Conservation (phyloP, 2,113 vertebrate species). For the Seriola aureovittata region DNA sequence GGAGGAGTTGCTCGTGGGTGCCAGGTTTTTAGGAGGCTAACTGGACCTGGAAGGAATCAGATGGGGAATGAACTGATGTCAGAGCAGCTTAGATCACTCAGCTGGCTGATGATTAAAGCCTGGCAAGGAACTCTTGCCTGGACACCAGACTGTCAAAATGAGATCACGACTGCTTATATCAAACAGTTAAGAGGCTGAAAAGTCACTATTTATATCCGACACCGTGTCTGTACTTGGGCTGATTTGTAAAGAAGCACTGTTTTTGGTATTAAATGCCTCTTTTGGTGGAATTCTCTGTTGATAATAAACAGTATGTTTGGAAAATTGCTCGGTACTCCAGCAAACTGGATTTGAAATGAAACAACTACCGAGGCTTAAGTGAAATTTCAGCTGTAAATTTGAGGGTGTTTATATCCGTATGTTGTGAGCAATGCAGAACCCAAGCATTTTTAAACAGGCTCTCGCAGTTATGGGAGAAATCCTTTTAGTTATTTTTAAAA, state of each 20-base stretch:
- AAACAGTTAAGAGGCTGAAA: background rate
- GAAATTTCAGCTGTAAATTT: background rate
- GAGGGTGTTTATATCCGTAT: too few species aligned
- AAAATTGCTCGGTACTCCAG: background rate
- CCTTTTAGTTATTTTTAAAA: too few species aligned
- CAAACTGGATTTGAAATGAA: background rate
- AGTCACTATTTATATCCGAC: background rate
- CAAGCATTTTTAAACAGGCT: too few species aligned
- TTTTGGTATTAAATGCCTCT: too few species aligned
- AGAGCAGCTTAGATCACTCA: slow-evolving; percentile 47
- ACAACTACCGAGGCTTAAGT: background rate
- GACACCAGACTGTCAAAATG: slow-evolving; percentile 15
- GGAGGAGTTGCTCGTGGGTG: slow-evolving; percentile 13
- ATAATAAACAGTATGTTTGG: background rate
- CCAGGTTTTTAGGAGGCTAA: slow-evolving; percentile 46
- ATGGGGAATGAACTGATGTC: slow-evolving; percentile 62
- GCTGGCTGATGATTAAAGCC: slow-evolving; percentile 38
- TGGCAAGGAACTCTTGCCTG: background rate
- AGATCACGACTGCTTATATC: background rate
- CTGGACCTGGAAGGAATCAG: slow-evolving; percentile 52
- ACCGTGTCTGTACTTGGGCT: background rate
- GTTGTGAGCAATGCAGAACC: too few species aligned
- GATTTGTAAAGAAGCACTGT: too few species aligned
- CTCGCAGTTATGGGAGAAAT: too few species aligned
- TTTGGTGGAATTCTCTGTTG: too few species aligned